phyloP scores from a whole-genome alignment of 1,140 invertebrate species.

The Aleiodes sp. region DNA sequence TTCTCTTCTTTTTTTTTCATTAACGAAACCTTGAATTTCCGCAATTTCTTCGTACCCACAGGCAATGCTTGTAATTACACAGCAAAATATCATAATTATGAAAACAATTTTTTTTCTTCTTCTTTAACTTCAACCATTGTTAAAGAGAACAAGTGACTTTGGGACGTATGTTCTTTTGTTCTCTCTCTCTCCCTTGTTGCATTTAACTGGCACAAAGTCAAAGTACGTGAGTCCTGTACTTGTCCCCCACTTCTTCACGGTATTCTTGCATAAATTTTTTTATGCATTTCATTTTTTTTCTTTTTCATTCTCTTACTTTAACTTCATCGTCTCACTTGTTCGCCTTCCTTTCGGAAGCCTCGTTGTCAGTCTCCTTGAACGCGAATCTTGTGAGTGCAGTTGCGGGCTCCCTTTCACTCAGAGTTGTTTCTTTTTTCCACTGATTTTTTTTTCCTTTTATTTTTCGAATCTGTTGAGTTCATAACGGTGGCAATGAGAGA shows the following conservation, averaged over 20 bases:
- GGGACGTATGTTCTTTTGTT: conserved; percentile 7
- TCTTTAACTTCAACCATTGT: neutral
- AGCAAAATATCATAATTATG: conserved; percentile 2
- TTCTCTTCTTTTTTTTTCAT: neutral
- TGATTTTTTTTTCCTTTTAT: too few relatives aligned
- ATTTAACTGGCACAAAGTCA: neutral
- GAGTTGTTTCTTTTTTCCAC: too few relatives aligned
- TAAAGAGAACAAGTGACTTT: neutral
- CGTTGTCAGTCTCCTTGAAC: conserved; percentile 57
- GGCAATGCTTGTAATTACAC: neutral
- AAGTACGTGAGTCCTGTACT: neutral
- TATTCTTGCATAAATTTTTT: conserved; percentile 6
- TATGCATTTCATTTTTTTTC: too few relatives aligned
- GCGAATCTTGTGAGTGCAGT: conserved; percentile 48
- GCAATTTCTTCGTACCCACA: neutral
- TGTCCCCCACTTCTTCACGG: neutral
- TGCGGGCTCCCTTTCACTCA: conserved; percentile 56
- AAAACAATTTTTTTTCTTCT: neutral
- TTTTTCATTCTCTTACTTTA: neutral
- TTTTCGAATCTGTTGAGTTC: neutral
- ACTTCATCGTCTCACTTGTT: neutral
- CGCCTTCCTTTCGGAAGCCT: conserved; percentile 9
- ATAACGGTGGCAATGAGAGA: conserved; percentile 8
- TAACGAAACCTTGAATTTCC: neutral
- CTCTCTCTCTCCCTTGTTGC: neutral